phyloP scores from a whole-genome alignment of 2,888 invertebrate species.

The Trachelus iudaicus region DNA sequence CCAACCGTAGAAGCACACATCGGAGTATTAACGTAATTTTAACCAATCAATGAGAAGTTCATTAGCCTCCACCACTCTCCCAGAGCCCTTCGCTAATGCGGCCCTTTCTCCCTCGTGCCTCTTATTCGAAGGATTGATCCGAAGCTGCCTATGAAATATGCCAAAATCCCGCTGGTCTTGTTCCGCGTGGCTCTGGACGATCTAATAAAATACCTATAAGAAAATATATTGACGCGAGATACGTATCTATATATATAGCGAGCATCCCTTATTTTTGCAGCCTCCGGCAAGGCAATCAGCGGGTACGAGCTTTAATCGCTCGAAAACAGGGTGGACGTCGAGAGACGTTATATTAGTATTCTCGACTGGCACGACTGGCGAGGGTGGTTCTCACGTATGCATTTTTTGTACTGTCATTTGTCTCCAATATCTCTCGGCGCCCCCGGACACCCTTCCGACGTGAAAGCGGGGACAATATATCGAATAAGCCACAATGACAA shows the following conservation, averaged over 20 bases:
- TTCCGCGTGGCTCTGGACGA: neutral
- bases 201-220: neutral
- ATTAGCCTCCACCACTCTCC: conserved; percentile 51
- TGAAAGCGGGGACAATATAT: conserved; percentile 49
- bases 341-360: conserved; percentile 34
- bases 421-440: conserved; percentile 62
- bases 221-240: neutral
- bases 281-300: neutral
- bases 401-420: conserved; percentile 64
- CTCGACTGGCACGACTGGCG: conserved; percentile 21
- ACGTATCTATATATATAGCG: neutral
- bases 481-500: conserved; percentile 64
- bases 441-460: conserved; percentile 21
- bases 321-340: conserved; percentile 25
- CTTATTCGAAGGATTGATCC: conserved; percentile 15
- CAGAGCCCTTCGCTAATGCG: conserved; percentile 16
- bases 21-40: conserved; percentile 63
- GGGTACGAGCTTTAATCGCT: conserved; percentile 14
- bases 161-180: neutral
- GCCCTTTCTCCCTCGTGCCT: conserved; percentile 12
- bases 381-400: conserved; percentile 53
- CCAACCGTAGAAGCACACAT: conserved; percentile 56
- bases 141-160: neutral
- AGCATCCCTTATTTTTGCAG: neutral
- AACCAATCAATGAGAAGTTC: conserved; percentile 65